Evolutionary conservation across 2,797 vertebrate species (phyloP).

Genomic region (Liasis olivaceus): DNA sequence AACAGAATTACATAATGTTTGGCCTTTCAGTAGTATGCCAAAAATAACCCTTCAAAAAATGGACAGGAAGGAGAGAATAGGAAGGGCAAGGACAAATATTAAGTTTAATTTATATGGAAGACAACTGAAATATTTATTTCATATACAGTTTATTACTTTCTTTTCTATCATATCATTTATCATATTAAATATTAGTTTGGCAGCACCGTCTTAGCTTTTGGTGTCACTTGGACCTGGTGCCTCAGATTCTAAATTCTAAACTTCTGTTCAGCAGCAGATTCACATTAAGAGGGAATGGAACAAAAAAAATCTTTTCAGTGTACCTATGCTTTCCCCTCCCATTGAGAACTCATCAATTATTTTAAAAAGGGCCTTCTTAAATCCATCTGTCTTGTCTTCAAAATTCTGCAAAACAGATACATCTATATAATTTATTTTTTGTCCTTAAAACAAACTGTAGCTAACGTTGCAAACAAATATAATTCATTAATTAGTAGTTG

Average conservation of each 20-base stretch:
- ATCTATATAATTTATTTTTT: neutral
- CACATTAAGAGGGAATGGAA: neutral
- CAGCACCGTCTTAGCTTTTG: neutral
- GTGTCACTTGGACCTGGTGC: no score
- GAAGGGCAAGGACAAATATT: neutral
- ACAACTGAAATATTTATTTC: neutral
- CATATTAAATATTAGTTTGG: neutral
- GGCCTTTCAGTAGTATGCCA: neutral
- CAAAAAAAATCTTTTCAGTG: neutral
- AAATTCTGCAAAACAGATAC: neutral
- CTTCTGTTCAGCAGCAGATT: neutral
- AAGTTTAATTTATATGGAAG: neutral
- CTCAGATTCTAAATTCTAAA: neutral
- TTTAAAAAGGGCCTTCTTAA: neutral
- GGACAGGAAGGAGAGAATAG: neutral
- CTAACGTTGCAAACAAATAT: neutral
- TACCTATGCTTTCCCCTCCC: neutral
- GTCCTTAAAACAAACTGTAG: neutral
- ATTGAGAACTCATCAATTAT: neutral
- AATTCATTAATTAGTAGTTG: neutral
- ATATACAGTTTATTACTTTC: neutral
- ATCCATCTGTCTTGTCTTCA: neutral
- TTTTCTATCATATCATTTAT: neutral
- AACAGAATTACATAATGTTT: neutral
- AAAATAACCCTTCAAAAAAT: neutral